phyloP scores from a whole-genome alignment of 92 coral and sea anemone species.

The Pocillopora grandis region DNA sequence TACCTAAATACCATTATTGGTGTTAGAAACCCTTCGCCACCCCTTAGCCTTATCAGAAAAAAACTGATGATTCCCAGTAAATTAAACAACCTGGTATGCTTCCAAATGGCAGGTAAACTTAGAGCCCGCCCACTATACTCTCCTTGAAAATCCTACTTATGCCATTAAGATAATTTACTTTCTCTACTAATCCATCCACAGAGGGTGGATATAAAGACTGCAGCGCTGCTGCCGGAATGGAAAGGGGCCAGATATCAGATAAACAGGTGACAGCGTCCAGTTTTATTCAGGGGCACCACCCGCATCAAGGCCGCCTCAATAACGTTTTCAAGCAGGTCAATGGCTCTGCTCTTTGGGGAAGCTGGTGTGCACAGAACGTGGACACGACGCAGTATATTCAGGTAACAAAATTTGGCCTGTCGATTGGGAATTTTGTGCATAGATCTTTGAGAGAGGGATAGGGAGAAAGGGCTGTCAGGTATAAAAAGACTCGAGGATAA shows the following conservation, averaged over 20 bases:
- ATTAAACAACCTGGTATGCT: no score
- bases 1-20: no score
- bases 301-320: conserved; percentile 65
- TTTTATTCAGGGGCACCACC: conserved; percentile 36
- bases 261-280: conserved; percentile 72
- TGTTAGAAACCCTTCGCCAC: no score
- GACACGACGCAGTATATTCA: conserved; percentile 61
- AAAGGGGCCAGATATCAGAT: conserved; percentile 58
- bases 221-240: conserved; percentile 68
- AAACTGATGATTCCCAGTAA: no score
- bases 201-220: conserved; percentile 61
- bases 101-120: no score
- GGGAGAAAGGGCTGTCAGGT: no score
- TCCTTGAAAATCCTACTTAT: no score
- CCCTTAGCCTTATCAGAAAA: no score
- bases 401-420: conserved; percentile 38
- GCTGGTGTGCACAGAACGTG: conserved; percentile 67
- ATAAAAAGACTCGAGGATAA: no score
- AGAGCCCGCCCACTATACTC: no score
- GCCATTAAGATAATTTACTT: no score
- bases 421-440: not conserved
- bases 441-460: not conserved
- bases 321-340: conserved; percentile 40
- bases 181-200: not conserved
- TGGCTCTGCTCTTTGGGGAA: conserved; percentile 67